Conservation (phyloP, 35 echinoderm and acorn worm genomes). For the Anneissia japonica region DNA sequence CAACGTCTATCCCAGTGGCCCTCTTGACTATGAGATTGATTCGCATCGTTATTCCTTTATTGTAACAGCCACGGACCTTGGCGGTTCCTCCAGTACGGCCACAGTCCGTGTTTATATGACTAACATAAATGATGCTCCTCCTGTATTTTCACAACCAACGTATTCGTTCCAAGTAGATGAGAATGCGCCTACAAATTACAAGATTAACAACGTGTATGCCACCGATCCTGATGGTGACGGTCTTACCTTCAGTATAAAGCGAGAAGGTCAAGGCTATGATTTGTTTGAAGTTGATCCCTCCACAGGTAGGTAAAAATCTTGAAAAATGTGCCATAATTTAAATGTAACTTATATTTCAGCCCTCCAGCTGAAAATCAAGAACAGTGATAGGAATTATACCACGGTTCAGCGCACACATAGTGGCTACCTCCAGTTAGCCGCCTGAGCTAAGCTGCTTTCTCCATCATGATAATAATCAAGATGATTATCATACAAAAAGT, state of each 20-base stretch:
- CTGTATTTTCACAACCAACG: constrained; percentile 43
- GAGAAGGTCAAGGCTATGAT: constrained; percentile 10
- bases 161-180: constrained; percentile 81
- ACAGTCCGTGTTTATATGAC: constrained; percentile 35
- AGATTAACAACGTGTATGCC: constrained; percentile 80
- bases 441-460: no score
- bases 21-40: constrained; percentile 38
- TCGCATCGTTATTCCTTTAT: constrained; percentile 21
- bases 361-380: no score
- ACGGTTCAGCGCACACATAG: no score
- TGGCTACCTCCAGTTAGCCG: no score
- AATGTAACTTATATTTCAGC: no score
- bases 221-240: constrained; percentile 71
- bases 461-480: no score
- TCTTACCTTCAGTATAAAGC: constrained; percentile 36
- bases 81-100: constrained; percentile 12
- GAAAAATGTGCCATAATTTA: no score
- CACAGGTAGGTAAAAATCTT: constrained; percentile 49
- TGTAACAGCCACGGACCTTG: constrained; percentile 30
- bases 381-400: no score
- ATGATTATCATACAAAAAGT: no score
- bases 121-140: constrained; percentile 57
- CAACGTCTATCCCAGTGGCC: constrained; percentile 10
- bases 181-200: constrained; percentile 46
- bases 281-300: constrained; percentile 39